Percentiles rank a stretch among this genome's conserved stretches.
phyloP scores from a whole-genome alignment of 2,113 vertebrate genomes.

The Gadus macrocephalus region DNA sequence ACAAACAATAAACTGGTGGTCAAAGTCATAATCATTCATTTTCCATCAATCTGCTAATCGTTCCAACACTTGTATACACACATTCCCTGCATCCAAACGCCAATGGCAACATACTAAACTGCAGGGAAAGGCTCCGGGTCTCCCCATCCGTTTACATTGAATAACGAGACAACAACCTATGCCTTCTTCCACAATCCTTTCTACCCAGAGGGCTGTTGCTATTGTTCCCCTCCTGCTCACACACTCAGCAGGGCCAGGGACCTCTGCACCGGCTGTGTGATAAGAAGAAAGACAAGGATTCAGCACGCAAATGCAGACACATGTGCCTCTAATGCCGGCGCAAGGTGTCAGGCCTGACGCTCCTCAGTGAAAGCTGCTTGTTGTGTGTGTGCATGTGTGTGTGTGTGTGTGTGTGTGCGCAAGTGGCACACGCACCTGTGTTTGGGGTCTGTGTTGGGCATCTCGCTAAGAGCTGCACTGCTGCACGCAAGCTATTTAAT shows the following conservation, averaged over 20 bases:
- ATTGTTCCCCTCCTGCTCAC: not conserved
- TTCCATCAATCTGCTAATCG: no score
- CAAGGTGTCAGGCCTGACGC: slow-evolving; percentile 58
- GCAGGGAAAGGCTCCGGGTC: no score
- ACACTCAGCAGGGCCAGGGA: slow-evolving; percentile 21
- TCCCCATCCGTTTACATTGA: no score
- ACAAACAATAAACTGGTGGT: no score
- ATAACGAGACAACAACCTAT: not conserved
- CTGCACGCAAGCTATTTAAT: slow-evolving; percentile 61
- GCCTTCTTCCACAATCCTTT: not conserved
- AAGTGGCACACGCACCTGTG: slow-evolving; percentile 23
- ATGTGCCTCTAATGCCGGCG: slow-evolving; percentile 45
- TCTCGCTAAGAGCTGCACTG: slow-evolving; percentile 56
- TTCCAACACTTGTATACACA: no score
- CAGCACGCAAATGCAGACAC: slow-evolving; percentile 54
- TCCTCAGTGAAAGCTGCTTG: slow-evolving; percentile 43
- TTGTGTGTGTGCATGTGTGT: slow-evolving; percentile 16
- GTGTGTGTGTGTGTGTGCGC: slow-evolving; percentile 28
- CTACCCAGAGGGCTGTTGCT: no score
- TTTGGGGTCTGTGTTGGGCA: slow-evolving; percentile 45
- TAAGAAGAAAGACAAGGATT: slow-evolving; percentile 45
- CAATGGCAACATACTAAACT: no score
- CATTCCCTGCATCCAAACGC: no score
- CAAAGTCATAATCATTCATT: no score
- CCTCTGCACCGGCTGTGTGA: slow-evolving; percentile 37